Evolutionary conservation across 1,140 invertebrate species (phyloP), one percentile per base, ranked within the genome.

Genomic region (Bilobella aurantiaca): DNA sequence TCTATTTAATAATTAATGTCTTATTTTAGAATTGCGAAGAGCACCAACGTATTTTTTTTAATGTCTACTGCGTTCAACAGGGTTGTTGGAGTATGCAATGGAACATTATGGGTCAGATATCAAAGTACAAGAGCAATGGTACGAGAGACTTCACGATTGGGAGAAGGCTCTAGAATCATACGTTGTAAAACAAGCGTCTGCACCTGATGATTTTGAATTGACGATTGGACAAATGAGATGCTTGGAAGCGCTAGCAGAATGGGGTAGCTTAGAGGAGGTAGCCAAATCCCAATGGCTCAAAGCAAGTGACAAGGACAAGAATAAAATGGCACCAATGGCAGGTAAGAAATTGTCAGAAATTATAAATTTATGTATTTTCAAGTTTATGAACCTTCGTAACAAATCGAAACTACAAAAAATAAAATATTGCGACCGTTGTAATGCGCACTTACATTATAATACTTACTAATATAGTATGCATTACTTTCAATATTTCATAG

Each of bases 141-240:
- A 98, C 76, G 97, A 99, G 76, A 98, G 98, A 76, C 79, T 99
- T 1, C 94, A 98, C 75, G 94, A 98, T 74, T 99, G 96, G 96
- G 93, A 98, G 70, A 91, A 92, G 75, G 97, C 97, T 0, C 79
- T 98, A 18, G 81, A 86, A 63, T 82, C 94, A 0, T 99, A 99
- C 75, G 80, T 85, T 53, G 68, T 81, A 5, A 81, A 82, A 14
- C 82, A 87, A 72, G 71, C 76, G 0, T 77, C 80, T 5, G 70
- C 73, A 29, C 69, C 78, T 0, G 75, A 82, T 23, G 88, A 96
- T 75, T 79, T 88, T 16, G 93, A 95, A 58, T 83, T 94, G 0
- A 86, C 86, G 25, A 78, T 99, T 1, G 96, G 96, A 0, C 86
- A 95, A 75, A 95, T 99, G 90, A 83, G 96, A 28, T 99, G 95